These are phyloP conservation scores for Procapra przewalskii DNA, from an alignment of 2,113 vertebrate genomes.

Conservation along the genomic window DNA sequence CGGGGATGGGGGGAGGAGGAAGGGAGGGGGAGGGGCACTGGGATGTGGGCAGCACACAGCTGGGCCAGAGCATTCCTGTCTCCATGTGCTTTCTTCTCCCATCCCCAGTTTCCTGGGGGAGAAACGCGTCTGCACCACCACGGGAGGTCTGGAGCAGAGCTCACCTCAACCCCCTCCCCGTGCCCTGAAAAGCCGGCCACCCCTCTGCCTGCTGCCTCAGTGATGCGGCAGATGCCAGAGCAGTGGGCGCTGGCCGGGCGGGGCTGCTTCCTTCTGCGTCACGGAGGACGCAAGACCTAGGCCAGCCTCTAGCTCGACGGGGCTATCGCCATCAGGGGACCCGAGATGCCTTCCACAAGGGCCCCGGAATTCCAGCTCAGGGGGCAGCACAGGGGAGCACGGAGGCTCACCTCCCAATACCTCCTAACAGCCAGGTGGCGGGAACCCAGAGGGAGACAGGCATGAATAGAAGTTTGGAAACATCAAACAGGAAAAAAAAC, in stretches of 20 bases:
- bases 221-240: not conserved
- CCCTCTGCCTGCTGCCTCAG: not conserved
- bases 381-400: not conserved
- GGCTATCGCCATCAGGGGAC: not conserved
- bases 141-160: accelerated
- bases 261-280: not conserved
- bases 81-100: not conserved
- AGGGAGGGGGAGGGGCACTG: no score
- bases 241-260: accelerated
- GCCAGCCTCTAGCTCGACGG: no score
- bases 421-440: not conserved
- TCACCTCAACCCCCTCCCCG: not conserved
- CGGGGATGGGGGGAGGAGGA: no score
- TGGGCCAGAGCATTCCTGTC: not conserved
- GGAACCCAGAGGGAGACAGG: not conserved
- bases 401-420: not conserved
- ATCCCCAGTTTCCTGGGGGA: not conserved
- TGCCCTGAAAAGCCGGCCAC: accelerated
- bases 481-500: not conserved
- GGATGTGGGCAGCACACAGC: not conserved
- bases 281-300: not conserved
- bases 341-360: not conserved
- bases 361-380: not conserved
- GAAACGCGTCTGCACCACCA: not conserved
- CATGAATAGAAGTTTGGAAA: not conserved